phyloP scores from a whole-genome alignment of 2,888 invertebrate genomes.

The Stenoptilia bipunctidactyla region DNA sequence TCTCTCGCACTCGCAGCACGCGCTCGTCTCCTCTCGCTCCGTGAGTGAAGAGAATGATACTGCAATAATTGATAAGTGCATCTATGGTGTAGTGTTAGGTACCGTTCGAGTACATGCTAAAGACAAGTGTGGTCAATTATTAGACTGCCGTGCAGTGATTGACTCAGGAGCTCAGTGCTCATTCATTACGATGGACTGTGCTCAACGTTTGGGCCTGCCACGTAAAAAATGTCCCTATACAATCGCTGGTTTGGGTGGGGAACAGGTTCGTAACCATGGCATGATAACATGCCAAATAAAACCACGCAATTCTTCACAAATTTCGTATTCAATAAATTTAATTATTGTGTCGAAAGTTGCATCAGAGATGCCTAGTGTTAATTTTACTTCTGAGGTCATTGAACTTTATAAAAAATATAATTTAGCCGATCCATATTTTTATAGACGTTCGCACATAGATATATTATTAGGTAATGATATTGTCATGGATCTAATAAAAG shows the following conservation, averaged over 20 bases:
- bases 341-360: too few relatives aligned
- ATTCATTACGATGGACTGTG: conserved; percentile 2
- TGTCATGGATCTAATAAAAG: too few relatives aligned
- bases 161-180: conserved; percentile 2
- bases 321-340: too few relatives aligned
- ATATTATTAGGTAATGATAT: too few relatives aligned
- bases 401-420: too few relatives aligned
- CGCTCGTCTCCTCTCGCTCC: not conserved
- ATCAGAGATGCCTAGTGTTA: too few relatives aligned
- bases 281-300: too few relatives aligned
- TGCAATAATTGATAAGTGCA: not conserved
- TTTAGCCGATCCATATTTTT: too few relatives aligned
- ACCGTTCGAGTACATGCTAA: not conserved
- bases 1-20: not conserved
- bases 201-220: conserved; percentile 2
- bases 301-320: too few relatives aligned
- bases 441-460: too few relatives aligned
- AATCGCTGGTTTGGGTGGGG: not conserved
- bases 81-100: conserved; percentile 2
- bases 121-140: not conserved
- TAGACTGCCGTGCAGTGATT: conserved; percentile 2
- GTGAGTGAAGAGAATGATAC: conserved; percentile 1
- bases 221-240: not conserved
- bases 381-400: too few relatives aligned
- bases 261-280: too few relatives aligned